Evolutionary conservation across 2,797 vertebrate genomes (phyloP).

Genomic region (Stomatorhinus walkeri): DNA sequence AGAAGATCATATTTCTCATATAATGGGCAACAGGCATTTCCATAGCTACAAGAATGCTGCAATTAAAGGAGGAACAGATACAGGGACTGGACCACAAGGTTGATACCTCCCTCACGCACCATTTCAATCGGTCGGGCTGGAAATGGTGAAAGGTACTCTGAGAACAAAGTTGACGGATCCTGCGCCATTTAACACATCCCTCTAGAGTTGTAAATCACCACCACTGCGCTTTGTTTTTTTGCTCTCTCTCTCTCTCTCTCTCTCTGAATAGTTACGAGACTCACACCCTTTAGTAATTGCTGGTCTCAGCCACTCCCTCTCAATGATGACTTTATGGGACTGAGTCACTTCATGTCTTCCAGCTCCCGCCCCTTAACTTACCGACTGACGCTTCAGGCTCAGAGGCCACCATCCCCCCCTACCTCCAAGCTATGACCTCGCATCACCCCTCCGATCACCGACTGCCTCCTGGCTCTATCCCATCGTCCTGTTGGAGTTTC

Average conservation of each 20-base stretch:
- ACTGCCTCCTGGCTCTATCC: background rate
- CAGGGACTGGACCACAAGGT: background rate
- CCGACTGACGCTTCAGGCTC: background rate
- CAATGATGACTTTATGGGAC: background rate
- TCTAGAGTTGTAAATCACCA: background rate
- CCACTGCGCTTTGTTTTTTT: background rate
- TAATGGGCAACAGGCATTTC: background rate
- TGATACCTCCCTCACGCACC: background rate
- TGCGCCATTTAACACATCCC: background rate
- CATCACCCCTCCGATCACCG: background rate
- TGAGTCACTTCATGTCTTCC: conserved; percentile 13
- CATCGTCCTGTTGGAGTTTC: conserved; percentile 8
- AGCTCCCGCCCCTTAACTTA: background rate
- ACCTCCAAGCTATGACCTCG: background rate
- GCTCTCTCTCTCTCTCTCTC: background rate
- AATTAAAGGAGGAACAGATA: background rate
- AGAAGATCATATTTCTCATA: background rate
- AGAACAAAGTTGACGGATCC: background rate
- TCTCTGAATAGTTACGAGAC: conserved; percentile 16
- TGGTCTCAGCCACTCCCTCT: conserved; percentile 13
- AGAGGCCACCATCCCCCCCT: background rate
- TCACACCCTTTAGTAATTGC: conserved; percentile 20
- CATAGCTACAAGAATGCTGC: background rate
- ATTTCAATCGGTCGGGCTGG: background rate
- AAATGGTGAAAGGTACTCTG: background rate